Evolutionary conservation across 2,113 vertebrate genomes (phyloP).

Genomic region (Eidolon helvum): DNA sequence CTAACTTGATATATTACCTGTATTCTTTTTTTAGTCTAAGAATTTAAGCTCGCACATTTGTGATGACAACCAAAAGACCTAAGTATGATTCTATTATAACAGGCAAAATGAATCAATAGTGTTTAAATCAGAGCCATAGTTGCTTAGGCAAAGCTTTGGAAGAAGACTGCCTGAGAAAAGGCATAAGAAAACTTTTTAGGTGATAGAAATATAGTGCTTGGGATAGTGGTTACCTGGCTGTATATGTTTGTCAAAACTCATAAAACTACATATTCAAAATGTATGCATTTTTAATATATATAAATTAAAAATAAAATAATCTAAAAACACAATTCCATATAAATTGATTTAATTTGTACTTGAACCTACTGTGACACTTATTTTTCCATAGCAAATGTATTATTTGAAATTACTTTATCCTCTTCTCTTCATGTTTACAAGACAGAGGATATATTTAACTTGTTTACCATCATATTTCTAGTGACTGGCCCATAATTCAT

Average conservation of each 20-base stretch:
- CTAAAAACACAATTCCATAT: background rate
- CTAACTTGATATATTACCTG: background rate
- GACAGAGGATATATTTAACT: background rate
- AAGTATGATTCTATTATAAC: background rate
- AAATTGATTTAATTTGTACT: background rate
- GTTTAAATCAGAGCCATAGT: background rate
- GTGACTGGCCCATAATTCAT: background rate
- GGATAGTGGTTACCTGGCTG: background rate
- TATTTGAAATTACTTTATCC: background rate
- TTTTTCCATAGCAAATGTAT: background rate
- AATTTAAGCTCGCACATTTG: background rate
- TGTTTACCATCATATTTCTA: background rate
- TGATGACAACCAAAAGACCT: background rate
- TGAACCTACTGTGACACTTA: background rate
- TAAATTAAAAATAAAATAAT: background rate
- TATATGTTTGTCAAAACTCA: background rate
- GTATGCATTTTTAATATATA: background rate
- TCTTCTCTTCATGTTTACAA: background rate
- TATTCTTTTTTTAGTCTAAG: background rate
- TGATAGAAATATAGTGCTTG: background rate
- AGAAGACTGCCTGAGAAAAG: background rate
- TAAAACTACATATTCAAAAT: background rate
- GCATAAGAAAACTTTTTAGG: background rate
- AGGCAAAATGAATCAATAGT: background rate
- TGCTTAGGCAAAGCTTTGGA: background rate